These are phyloP conservation scores for Alloplasta piceator DNA, from an alignment of 2,888 invertebrate species.

Conservation along the genomic window DNA sequence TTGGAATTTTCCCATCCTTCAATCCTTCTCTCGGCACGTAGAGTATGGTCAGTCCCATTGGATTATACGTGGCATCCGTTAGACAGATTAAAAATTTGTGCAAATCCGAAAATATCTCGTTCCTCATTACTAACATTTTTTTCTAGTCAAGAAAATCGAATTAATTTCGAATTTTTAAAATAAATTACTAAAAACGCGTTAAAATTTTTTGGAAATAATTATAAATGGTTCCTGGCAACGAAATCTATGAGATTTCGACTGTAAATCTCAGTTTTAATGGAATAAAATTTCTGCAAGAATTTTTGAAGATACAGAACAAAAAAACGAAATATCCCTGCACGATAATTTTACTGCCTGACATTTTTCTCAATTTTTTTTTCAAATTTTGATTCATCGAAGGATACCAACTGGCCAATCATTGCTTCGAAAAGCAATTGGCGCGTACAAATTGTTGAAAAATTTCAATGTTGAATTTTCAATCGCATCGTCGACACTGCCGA, in stretches of 20 bases:
- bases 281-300: no score
- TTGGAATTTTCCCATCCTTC: conserved; percentile 58
- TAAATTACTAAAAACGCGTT: conserved; percentile 20
- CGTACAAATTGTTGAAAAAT: conserved; percentile 78
- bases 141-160: not conserved
- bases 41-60: conserved; percentile 84
- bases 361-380: conserved; percentile 5
- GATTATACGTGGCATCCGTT: conserved; percentile 84
- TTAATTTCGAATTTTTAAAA: not conserved
- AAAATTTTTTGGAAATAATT: not conserved
- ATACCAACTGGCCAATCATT: conserved; percentile 85
- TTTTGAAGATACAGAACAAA: no score
- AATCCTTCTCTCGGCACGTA: conserved; percentile 85
- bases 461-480: conserved; percentile 72
- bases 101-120: conserved; percentile 84
- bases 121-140: conserved; percentile 75
- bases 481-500: conserved; percentile 73
- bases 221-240: conserved; percentile 20
- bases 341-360: not conserved
- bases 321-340: not conserved
- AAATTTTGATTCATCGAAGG: conserved; percentile 67
- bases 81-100: conserved; percentile 84
- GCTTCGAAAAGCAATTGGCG: conserved; percentile 83
- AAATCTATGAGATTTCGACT: no score
- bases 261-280: no score